Base-by-base conservation (phyloP, 1,140 invertebrate species). In the Acyrthosiphon pisum region DNA sequence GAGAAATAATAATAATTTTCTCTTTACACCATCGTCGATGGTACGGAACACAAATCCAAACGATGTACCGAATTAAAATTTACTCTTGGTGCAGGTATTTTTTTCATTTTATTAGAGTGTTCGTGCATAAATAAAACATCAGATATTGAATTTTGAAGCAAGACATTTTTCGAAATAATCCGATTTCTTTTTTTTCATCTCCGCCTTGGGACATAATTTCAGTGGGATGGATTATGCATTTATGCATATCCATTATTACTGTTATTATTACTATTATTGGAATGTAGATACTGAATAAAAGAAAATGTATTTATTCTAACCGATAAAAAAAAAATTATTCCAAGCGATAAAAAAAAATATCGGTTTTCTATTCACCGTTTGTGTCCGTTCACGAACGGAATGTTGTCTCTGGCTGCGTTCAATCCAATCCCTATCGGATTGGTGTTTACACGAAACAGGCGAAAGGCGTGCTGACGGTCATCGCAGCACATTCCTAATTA, bases 1-100 rank as follows among this genome's bases (percentile, higher is more conserved):
- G 41, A 86, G 14, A 86, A 86, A 30, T 18, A 76, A 86, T 86
- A n/a, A 86, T 86, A 86, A 46, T 86, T 46, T 86, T 86, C 44
- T 2, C 44, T 46, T 46, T 86, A 30, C 9, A 30, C 44, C 26
- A 14, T 86, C 44, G 22, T 30, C 9, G 41, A 76, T 76, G 23
- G 26, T 14, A 48, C 30, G 37, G 84, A 84, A 84, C 41, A 41
- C 84, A 46, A 26, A 86, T 86, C 84, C 44, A 46, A 46, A 86
- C 23, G 84, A 46, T 86, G 18, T 86, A 86, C 84, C 30, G 84
- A 46, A 41, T 86, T 86, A 7, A 86, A 46, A 46, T 86, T 44
- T 30, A 46, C 84, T 48, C 37, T 30, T 30, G 23, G 37, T 41
- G 18, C 44, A 46, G 23, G 23, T 46, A 86, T 46, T 46, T 86